phyloP scores from a whole-genome alignment of 1,140 invertebrate species.

The Medauroidea extradentata region DNA sequence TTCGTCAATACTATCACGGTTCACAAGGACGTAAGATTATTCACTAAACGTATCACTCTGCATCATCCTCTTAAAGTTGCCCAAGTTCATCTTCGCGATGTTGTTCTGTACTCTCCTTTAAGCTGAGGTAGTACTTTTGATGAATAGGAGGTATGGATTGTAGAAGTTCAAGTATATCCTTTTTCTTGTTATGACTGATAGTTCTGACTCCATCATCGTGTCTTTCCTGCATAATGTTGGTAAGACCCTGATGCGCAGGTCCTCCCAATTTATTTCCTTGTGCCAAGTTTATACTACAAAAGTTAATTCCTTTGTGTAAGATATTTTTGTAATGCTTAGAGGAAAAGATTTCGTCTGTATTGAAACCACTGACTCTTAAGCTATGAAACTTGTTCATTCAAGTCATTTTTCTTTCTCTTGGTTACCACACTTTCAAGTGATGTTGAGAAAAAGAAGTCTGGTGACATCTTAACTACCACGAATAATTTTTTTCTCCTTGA shows the following conservation, averaged over 20 bases:
- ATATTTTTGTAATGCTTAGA: constrained; percentile 12
- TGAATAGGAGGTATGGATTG: background rate
- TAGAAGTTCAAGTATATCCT: background rate
- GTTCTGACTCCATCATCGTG: background rate
- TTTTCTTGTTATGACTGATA: background rate
- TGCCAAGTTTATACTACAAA: background rate
- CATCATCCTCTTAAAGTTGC: no score
- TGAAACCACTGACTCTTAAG: constrained; percentile 17
- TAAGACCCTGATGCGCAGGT: background rate
- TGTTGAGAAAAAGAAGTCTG: constrained; percentile 4
- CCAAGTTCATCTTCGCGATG: no score
- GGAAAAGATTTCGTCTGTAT: constrained; percentile 12
- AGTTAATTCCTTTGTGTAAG: constrained; percentile 6
- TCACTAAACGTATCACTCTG: no score
- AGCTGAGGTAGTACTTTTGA: background rate
- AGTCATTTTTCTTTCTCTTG: constrained; percentile 8
- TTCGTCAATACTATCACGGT: no score
- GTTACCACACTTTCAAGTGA: constrained; percentile 11
- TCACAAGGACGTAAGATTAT: no score
- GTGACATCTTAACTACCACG: constrained; percentile 8
- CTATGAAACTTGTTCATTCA: constrained; percentile 11
- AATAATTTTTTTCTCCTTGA: constrained; percentile 10
- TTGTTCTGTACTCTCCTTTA: background rate
- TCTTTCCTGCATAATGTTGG: background rate
- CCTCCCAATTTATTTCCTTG: background rate